Percentiles rank a stretch among this genome's conserved stretches.
These are phyloP conservation scores for Embidobia sp. DNA, from an alignment of 2,888 invertebrate species.

Conservation along the genomic window DNA sequence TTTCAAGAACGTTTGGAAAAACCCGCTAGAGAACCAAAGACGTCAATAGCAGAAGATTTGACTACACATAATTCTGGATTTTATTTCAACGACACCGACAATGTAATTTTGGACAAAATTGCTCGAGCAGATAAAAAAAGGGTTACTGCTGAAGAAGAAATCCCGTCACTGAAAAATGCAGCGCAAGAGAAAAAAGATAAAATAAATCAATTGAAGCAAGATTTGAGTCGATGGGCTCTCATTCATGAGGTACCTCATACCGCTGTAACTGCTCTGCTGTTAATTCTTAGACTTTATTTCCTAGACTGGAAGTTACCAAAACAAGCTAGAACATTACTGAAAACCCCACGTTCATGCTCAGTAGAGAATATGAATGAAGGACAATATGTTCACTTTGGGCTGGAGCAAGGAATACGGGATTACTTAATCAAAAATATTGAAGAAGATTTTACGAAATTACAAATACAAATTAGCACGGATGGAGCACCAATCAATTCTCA, in stretches of 20 bases:
- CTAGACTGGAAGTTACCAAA: not conserved
- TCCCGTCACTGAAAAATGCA: too few relatives aligned
- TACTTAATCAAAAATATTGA: not conserved
- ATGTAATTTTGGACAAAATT: too few relatives aligned
- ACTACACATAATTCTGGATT: too few relatives aligned
- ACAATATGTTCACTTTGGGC: constrained; percentile 16
- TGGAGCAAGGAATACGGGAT: not conserved
- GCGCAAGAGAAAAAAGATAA: too few relatives aligned
- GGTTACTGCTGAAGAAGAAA: too few relatives aligned
- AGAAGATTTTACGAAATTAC: not conserved
- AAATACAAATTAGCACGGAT: constrained; percentile 31
- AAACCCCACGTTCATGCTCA: not conserved
- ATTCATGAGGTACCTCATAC: not conserved
- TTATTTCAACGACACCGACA: too few relatives aligned
- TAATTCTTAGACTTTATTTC: not conserved
- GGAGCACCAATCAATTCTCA: constrained; percentile 33
- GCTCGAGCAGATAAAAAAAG: too few relatives aligned
- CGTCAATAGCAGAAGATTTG: too few relatives aligned
- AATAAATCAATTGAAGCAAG: not conserved
- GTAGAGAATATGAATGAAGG: constrained; percentile 1
- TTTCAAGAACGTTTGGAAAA: too few relatives aligned
- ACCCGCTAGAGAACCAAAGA: too few relatives aligned
- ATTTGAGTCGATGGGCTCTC: not conserved
- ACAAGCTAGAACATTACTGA: constrained; percentile 3
- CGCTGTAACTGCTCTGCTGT: not conserved